phyloP scores from a whole-genome alignment of 2,113 vertebrate species.

The Melanerpes formicivorus region DNA sequence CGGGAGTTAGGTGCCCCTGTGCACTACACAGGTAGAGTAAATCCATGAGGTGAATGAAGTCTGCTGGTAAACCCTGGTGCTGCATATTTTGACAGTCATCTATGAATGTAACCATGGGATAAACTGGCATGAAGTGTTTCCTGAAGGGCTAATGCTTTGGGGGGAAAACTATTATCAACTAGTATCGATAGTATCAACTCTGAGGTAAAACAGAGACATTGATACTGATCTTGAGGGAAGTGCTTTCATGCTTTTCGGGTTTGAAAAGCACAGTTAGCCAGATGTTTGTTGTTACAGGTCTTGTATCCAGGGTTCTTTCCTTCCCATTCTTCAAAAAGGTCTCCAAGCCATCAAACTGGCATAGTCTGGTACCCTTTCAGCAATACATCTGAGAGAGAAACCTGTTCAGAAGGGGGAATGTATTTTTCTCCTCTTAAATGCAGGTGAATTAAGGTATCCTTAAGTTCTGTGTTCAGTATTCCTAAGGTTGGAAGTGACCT shows the following conservation, averaged over 20 bases:
- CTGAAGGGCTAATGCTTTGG: neutral
- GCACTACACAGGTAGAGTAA: neutral
- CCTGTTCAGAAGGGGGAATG: neutral
- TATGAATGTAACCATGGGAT: neutral
- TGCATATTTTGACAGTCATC: rapidly evolving
- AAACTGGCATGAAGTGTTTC: neutral
- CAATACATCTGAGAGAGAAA: neutral
- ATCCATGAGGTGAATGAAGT: neutral
- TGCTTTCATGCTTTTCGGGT: neutral
- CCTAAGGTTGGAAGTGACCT: no score
- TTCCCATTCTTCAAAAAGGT: neutral
- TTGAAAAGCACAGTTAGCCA: neutral
- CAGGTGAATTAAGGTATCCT: neutral
- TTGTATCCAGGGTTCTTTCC: neutral
- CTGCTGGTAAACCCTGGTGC: neutral
- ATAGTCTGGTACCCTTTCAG: neutral
- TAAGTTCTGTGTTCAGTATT: neutral
- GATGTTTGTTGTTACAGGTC: neutral
- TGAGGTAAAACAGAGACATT: neutral
- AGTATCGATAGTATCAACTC: neutral
- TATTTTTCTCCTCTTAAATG: neutral
- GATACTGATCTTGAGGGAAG: neutral
- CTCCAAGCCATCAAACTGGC: neutral
- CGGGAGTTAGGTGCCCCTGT: neutral
- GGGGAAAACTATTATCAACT: neutral